Base-by-base conservation (phyloP, 2,113 vertebrate genomes). In the Nicator chloris region DNA sequence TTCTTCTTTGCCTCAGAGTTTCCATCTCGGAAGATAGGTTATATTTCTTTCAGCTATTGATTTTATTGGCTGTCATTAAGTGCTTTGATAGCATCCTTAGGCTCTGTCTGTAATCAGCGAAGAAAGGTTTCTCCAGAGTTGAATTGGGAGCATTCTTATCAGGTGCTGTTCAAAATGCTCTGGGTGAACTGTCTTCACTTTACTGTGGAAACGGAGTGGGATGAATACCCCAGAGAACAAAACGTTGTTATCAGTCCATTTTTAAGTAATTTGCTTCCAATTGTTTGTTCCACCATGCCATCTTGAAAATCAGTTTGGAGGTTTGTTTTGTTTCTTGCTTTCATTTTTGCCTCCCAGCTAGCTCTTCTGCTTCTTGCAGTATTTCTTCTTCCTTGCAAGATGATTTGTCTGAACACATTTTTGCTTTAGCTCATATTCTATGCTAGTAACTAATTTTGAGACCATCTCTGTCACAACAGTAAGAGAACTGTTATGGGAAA, bases 71-170 rank as follows among this genome's bases (percentile, higher is more conserved):
- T 78, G 28, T n/a, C 49, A 18, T 82, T 90, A 71, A 90, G 19
- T 61, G 23, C 31, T 76, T 31, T 42, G 13, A 8, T 37, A 53
- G 15, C 22, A 28, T 93, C 44, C 49, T 66, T 39, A 33, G 65
- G 73, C 26, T 78, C 64, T 91, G 19, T 39, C n/a, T 89, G 19
- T 35, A 86, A 57, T 22, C 17, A 45, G 7, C 30, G 81, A 73
- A 65, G 64, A 86, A 64, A 39, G 13, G 10, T 33, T 66, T 24
- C 22, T 78, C 19, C 28, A 30, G 69, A 73, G 5, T 28, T 20
- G 26, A 91, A 35, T 0, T 0, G 3, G 11, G 18, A 82, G 3
- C 23, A 22, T 75, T 56, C 3, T 2, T 54, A 16, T 35, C 44
- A 84, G 65, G 8, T 26, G 37, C 5, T 76, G 13, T 27, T 70